Evolutionary conservation across 1,140 invertebrate genomes (phyloP).

Genomic region (Aphelenchoides avenae): DNA sequence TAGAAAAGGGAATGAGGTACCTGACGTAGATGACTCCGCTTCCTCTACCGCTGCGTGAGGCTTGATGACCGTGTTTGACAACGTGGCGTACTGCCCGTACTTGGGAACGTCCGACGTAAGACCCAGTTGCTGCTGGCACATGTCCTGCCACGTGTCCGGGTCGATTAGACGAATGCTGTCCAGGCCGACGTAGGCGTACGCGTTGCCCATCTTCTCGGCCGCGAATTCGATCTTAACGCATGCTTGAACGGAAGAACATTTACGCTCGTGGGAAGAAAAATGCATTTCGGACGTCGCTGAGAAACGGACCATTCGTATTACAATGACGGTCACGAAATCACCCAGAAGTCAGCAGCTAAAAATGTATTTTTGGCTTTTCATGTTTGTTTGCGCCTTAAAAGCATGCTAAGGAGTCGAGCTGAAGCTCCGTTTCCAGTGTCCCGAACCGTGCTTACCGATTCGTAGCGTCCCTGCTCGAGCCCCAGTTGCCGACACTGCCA

Average conservation of each 20-base stretch:
- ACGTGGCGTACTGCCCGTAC: too few species aligned
- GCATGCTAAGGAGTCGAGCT: neutral
- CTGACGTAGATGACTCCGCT: too few species aligned
- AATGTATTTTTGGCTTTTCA: slow-evolving; percentile 6
- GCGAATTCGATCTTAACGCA: slow-evolving; percentile 36
- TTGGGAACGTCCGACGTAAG: too few species aligned
- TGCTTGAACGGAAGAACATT: too few species aligned
- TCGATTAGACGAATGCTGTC: slow-evolving; percentile 35
- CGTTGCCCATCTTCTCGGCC: slow-evolving; percentile 29
- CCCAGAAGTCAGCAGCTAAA: slow-evolving; percentile 4
- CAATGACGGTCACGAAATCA: slow-evolving; percentile 5
- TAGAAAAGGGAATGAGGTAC: too few species aligned
- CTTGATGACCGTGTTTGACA: too few species aligned
- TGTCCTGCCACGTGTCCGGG: slow-evolving; percentile 12
- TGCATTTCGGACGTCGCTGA: neutral
- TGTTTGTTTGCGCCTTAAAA: neutral
- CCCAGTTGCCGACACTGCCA: slow-evolving; percentile 37
- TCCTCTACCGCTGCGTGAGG: too few species aligned
- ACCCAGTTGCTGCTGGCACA: neutral
- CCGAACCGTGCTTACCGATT: slow-evolving; percentile 39
- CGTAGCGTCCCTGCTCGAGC: slow-evolving; percentile 29
- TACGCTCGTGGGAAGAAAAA: slow-evolving; percentile 4
- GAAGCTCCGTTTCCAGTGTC: too few species aligned
- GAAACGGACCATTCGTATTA: slow-evolving; percentile 4
- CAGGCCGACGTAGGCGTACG: slow-evolving; percentile 31